Percentiles rank a stretch among this genome's conserved stretches.
Evolutionary conservation across 2,888 invertebrate genomes (phyloP).

Genomic region (Gibbula magus): DNA sequence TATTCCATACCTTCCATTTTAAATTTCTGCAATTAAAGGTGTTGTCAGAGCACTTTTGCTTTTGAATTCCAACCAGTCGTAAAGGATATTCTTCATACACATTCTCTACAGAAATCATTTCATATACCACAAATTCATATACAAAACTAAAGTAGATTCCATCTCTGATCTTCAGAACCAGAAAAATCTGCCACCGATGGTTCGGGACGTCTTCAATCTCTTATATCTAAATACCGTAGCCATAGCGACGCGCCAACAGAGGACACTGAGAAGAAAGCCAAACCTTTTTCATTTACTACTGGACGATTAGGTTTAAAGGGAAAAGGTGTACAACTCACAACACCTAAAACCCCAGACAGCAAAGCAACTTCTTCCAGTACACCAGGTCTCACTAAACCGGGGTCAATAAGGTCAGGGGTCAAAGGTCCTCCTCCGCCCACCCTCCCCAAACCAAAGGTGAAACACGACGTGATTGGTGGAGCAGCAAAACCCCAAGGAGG

Average conservation of each 20-base stretch:
- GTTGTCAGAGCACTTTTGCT: too few relatives aligned
- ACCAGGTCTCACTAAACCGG: not conserved
- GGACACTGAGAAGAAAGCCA: constrained; percentile 51
- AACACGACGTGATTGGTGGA: constrained; percentile 13
- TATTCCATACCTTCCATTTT: too few relatives aligned
- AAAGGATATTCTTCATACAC: too few relatives aligned
- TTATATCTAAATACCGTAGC: constrained; percentile 67
- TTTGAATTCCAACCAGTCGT: too few relatives aligned
- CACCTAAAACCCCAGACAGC: constrained; percentile 27
- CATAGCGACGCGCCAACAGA: constrained; percentile 52
- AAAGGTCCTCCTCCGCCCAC: constrained; percentile 28
- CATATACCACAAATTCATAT: too few relatives aligned
- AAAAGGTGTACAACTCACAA: constrained; percentile 19
- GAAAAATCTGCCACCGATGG: constrained; percentile 42
- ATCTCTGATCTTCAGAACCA: constrained; percentile 20
- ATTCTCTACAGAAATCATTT: too few relatives aligned
- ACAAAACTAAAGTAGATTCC: not conserved
- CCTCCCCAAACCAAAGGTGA: constrained; percentile 29
- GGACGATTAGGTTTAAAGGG: constrained; percentile 24
- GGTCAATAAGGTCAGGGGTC: not conserved
- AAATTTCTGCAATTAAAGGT: too few relatives aligned
- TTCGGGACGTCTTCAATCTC: constrained; percentile 58
- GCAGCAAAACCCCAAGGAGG: not conserved
- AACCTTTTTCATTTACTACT: constrained; percentile 42
- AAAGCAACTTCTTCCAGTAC: not conserved